phyloP scores from a whole-genome alignment of 2,113 vertebrate species.

The Struthio camelus region DNA sequence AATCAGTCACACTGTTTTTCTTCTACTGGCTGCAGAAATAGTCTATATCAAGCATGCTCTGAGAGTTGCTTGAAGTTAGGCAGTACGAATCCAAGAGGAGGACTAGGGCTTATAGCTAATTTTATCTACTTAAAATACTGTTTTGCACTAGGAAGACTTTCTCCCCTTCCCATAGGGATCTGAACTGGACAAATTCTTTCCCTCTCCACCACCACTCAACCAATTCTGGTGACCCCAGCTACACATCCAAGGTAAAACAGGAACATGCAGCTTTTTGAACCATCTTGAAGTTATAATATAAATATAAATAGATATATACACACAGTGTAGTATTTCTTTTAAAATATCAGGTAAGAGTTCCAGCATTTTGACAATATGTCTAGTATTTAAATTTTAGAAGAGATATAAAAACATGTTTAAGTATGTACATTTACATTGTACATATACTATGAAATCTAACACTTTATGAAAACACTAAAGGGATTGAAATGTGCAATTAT shows the following conservation, averaged over 20 bases:
- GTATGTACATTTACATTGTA: background rate
- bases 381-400: background rate
- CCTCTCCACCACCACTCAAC: background rate
- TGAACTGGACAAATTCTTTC: background rate
- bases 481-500: background rate
- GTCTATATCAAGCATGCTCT: rapidly evolving
- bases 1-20: background rate
- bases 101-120: background rate
- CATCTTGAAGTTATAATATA: too few relatives aligned
- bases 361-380: background rate
- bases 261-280: background rate
- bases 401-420: background rate
- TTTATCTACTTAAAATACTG: background rate
- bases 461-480: background rate
- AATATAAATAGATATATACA: background rate
- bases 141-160: background rate
- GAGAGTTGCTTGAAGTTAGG: background rate
- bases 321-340: background rate
- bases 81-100: background rate
- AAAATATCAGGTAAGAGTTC: background rate
- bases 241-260: background rate
- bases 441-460: background rate
- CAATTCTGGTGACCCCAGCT: background rate
- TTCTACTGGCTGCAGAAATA: background rate
- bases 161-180: background rate